A percentile compares a stretch with the other conserved stretches of the same genome.
phyloP scores from a whole-genome alignment of 1,140 invertebrate genomes.

The Globodera ellingtonae region DNA sequence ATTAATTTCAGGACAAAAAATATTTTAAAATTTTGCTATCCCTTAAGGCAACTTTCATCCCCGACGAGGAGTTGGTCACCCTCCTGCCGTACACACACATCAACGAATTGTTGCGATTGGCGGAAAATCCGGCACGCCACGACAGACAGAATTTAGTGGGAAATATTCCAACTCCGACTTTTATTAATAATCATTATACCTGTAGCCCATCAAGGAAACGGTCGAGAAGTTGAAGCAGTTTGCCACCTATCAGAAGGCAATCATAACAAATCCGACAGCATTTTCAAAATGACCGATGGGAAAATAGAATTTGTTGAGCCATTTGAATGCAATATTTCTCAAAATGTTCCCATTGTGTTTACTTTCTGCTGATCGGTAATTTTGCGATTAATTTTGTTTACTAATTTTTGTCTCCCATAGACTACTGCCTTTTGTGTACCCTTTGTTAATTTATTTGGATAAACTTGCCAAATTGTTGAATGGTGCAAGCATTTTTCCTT shows the following conservation, averaged over 20 bases:
- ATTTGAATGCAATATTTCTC: no score
- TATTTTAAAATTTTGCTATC: background rate
- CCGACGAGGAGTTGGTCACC: constrained; percentile 29
- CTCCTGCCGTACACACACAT: constrained; percentile 40
- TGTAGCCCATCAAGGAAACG: constrained; percentile 40
- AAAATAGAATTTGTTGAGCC: no score
- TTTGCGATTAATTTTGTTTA: no score
- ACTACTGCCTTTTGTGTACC: no score
- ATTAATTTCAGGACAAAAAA: background rate
- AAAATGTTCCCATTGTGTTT: no score
- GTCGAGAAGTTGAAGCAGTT: constrained; percentile 29
- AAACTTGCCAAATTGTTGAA: no score
- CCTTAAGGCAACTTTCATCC: constrained; percentile 31
- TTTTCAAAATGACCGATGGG: background rate
- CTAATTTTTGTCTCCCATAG: no score
- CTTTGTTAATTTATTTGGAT: no score
- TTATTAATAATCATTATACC: background rate
- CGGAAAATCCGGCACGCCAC: constrained; percentile 15
- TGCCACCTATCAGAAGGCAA: background rate
- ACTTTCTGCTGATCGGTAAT: no score
- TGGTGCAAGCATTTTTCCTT: no score
- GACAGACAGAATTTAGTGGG: constrained; percentile 27
- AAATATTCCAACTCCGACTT: background rate
- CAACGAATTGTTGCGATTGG: constrained; percentile 35
- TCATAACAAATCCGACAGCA: background rate